Base-by-base conservation (phyloP, 2,888 invertebrate species). In the Antitype chi region DNA sequence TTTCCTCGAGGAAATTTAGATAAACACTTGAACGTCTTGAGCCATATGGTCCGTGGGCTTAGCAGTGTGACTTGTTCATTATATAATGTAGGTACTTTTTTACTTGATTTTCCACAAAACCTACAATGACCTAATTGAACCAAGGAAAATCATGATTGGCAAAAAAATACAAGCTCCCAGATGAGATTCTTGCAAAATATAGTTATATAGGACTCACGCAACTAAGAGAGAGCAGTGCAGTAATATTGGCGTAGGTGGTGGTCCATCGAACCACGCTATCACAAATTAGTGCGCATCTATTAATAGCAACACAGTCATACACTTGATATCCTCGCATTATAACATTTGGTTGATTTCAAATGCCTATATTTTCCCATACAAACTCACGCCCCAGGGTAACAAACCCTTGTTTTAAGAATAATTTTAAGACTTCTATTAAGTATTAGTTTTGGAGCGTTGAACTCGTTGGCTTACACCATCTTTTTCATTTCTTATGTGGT, bases 391-490 rank as follows among this genome's bases (percentile, higher is more conserved):
- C 15, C 20, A 20, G 2, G 11, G 43, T 52, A 5, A 38, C 38
- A 38, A 25, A 28, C 5, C 38, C 28, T 28, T 28, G 11, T n/a
- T 59, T 20, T 64, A 23, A 13, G 17, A 47, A 17, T 32, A 13
- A 74, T 64, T 76, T 49, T n/a, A 52, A 13, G 25, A n/a, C 23
- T 64, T 57, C 9, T 57, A 20, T 23, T 55, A 57, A 15, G 8
- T 15, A 53, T n/a, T 74, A 47, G n/a, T 53, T 74, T n/a, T 64
- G n/a, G 11, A 43, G 0, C 2, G 17, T 43, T 43, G 7, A 28
- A 49, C 23, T 49, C 25, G 13, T 66, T 66, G 47, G 25, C 25
- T 49, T 20, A 49, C 47, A 67, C n/a, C 7, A 38, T 20, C 1
- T 28, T 25, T 38, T 43, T 23, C 15, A 70, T 3, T 43, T 25